phyloP scores from a whole-genome alignment of 2,888 invertebrate species.

The Caenorhabditis panamensis region DNA sequence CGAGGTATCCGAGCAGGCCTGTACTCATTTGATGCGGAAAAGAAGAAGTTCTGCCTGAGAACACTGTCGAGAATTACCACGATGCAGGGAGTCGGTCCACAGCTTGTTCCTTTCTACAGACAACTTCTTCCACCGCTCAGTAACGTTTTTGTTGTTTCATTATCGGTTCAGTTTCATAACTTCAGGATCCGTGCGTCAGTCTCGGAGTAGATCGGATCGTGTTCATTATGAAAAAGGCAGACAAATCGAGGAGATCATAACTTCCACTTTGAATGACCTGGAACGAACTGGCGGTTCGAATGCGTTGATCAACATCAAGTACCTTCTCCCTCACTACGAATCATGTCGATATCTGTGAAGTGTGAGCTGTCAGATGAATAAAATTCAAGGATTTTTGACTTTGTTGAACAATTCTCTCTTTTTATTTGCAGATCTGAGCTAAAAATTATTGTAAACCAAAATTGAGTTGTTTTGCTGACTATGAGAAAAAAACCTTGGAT shows the following conservation, averaged over 20 bases:
- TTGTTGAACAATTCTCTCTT: no score
- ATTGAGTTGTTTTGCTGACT: no score
- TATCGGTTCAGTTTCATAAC: conserved; percentile 76
- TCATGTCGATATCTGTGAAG: conserved; percentile 84
- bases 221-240: conserved; percentile 61
- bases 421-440: no score
- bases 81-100: conserved; percentile 89
- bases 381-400: no score
- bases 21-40: conserved; percentile 68
- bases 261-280: conserved; percentile 87
- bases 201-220: conserved; percentile 54
- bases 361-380: no score
- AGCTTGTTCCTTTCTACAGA: conserved; percentile 95
- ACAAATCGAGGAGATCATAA: conserved; percentile 62
- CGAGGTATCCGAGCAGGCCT: conserved; percentile 73
- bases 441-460: no score
- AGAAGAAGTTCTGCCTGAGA: conserved; percentile 68
- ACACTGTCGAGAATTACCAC: conserved; percentile 68
- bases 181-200: conserved; percentile 60
- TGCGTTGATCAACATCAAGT: conserved; percentile 97
- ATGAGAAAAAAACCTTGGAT: no score
- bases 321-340: conserved; percentile 97
- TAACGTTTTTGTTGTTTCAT: no score
- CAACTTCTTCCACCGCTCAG: conserved; percentile 93
- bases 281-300: conserved; percentile 95